Evolutionary conservation across 2,888 invertebrate genomes (phyloP).

Genomic region (Drosophila gaucha): DNA sequence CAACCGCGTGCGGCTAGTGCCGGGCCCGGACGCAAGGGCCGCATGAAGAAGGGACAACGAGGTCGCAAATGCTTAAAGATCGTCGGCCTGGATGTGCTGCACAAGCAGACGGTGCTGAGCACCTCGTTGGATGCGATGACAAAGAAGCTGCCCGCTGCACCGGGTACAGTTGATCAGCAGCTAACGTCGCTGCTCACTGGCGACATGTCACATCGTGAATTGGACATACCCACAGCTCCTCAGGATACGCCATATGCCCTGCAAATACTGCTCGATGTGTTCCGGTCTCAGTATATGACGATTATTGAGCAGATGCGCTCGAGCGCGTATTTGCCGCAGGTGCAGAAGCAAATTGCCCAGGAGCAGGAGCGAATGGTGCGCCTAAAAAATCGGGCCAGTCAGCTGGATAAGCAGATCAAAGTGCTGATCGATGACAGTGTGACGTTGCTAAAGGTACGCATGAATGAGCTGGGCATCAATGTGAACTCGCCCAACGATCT

Average conservation of each 20-base stretch:
- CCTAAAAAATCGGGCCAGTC: slow-evolving; percentile 93
- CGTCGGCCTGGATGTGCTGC: slow-evolving; percentile 93
- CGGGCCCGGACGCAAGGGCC: slow-evolving; percentile 85
- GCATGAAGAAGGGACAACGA: slow-evolving; percentile 87
- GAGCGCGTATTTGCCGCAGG: slow-evolving; percentile 89
- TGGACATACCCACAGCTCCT: slow-evolving; percentile 92
- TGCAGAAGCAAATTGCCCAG: slow-evolving; percentile 91
- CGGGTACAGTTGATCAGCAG: slow-evolving; percentile 96
- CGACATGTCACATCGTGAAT: slow-evolving; percentile 91
- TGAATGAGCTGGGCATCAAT: slow-evolving; percentile 96
- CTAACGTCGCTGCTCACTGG: slow-evolving; percentile 91
- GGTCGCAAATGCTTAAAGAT: slow-evolving; percentile 90
- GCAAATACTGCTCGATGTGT: slow-evolving; percentile 94
- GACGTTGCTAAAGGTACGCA: slow-evolving; percentile 93
- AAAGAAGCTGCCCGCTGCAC: slow-evolving; percentile 93
- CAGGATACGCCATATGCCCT: slow-evolving; percentile 93
- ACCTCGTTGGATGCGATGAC: slow-evolving; percentile 91
- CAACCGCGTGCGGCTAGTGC: slow-evolving; percentile 59
- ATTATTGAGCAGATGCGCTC: slow-evolving; percentile 94
- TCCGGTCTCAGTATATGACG: slow-evolving; percentile 93
- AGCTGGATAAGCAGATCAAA: slow-evolving; percentile 96
- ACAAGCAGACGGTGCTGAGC: slow-evolving; percentile 94
- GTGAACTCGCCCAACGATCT: slow-evolving; percentile 94
- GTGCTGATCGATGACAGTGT: slow-evolving; percentile 97
- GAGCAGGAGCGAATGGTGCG: slow-evolving; percentile 94